Evolutionary conservation across 2,888 invertebrate species (phyloP), one percentile per base, ranked within the genome.

Genomic region (Athalia rosae): DNA sequence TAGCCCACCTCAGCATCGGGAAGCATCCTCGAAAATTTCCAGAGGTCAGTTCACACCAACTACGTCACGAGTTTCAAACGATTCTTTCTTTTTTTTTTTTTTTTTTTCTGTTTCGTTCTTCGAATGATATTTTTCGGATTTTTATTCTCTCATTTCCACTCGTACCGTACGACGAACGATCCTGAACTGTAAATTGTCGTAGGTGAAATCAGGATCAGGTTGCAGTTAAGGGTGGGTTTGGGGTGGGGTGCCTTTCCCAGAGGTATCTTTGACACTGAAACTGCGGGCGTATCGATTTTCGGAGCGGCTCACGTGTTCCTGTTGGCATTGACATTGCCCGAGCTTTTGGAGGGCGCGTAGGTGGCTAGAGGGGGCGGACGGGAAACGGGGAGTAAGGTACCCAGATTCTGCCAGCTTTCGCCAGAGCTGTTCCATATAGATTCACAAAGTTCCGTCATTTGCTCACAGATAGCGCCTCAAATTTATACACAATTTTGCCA

Each of bases 241-340:
- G 59, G 59, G 59, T 61, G 59, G 59, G 15, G 4, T 61, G 11
- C 13, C n/a, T 64, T 0, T 73, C 61, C 71, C 69, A 41, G 76
- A 61, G 66, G 77, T 73, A 79, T 80, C 79, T 84, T 85, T 83
- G 83, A 83, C 85, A 86, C 85, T 84, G 86, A 87, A 83, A 84
- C 79, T 47, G 74, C 13, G 58, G 43, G 56, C 81, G 28, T 89
- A 89, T 89, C 88, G 89, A 89, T 89, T 89, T 87, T 83, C 81
- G 84, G 80, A 81, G 82, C 81, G 66, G 84, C 85, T 87, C 88
- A 89, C 89, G 89, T 89, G 89, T 84, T 88, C 74, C 50, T 13
- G 83, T 86, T 89, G 89, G 88, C 89, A 89, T 89, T 89, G 89
- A 89, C 89, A 89, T 89, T 89, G 89, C 85, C 85, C 87, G 84